Conservation (phyloP, 2,113 vertebrate genomes). For the Platichthys stellatus region DNA sequence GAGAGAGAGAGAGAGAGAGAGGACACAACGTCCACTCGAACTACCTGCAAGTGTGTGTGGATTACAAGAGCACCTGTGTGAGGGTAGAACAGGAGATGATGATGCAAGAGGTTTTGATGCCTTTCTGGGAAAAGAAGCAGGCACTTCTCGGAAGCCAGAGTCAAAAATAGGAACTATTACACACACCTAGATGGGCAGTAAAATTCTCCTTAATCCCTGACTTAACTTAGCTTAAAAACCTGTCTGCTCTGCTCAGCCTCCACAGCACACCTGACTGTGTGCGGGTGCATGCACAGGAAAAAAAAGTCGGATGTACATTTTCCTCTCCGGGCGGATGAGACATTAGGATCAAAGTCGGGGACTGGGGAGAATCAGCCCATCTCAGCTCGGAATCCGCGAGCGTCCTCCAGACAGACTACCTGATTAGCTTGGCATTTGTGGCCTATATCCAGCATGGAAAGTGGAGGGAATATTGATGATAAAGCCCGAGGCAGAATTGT, state of each 20-base stretch:
- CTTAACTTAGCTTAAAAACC: slow-evolving; percentile 63
- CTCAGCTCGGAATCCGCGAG: slow-evolving; percentile 61
- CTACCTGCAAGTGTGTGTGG: slow-evolving; percentile 20
- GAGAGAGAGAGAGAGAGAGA: slow-evolving; percentile 15
- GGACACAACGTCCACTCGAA: slow-evolving; percentile 21
- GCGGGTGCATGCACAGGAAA: slow-evolving; percentile 26
- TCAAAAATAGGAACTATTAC: slow-evolving; percentile 67
- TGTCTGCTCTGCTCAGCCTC: slow-evolving; percentile 61
- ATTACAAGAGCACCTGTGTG: slow-evolving; percentile 56
- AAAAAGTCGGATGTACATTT: slow-evolving; percentile 58
- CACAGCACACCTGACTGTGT: slow-evolving; percentile 68
- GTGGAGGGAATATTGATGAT: slow-evolving; percentile 62
- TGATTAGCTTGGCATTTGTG: slow-evolving; percentile 66
- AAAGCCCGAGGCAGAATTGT: slow-evolving; percentile 43
- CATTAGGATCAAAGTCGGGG: slow-evolving; percentile 71
- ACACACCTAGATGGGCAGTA: slow-evolving; percentile 71
- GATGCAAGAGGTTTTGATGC: slow-evolving; percentile 59
- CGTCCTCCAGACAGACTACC: slow-evolving; percentile 62
- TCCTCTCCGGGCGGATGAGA: slow-evolving; percentile 62
- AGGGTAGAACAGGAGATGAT: slow-evolving; percentile 33
- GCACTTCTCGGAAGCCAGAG: slow-evolving; percentile 45
- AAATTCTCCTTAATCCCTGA: slow-evolving; percentile 66
- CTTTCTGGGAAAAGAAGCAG: slow-evolving; percentile 46
- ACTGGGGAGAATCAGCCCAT: slow-evolving; percentile 61
- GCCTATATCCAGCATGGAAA: slow-evolving; percentile 51